A percentile compares a stretch with the other conserved stretches of the same genome.
Evolutionary conservation across 1,140 invertebrate species (phyloP).

Genomic region (Littorina saxatilis): DNA sequence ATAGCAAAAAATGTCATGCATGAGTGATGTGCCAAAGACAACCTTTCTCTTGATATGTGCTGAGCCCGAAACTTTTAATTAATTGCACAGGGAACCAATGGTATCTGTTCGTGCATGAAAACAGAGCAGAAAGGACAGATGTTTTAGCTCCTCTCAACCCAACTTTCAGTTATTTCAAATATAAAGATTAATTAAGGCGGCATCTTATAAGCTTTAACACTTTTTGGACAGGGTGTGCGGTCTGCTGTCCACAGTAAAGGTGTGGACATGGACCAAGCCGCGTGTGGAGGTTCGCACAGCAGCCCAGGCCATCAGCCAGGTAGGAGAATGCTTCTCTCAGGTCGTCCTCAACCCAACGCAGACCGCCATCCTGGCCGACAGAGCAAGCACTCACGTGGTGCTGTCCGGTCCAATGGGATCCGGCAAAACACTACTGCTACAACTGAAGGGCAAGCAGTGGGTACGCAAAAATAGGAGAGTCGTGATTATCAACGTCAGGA

Average conservation of each 20-base stretch:
- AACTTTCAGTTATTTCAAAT: too few species aligned
- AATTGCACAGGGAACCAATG: too few species aligned
- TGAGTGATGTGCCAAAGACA: too few species aligned
- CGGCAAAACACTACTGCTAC: constrained; percentile 19
- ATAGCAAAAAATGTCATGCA: too few species aligned
- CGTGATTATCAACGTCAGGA: constrained; percentile 10
- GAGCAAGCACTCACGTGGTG: not conserved
- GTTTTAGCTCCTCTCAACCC: too few species aligned
- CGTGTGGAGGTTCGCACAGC: constrained; percentile 18
- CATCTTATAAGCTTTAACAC: too few species aligned
- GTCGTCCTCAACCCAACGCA: constrained; percentile 1
- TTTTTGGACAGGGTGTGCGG: constrained; percentile 10
- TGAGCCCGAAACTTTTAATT: too few species aligned
- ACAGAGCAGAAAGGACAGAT: too few species aligned
- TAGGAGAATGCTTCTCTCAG: not conserved
- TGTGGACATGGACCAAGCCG: constrained; percentile 6
- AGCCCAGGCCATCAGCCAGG: not conserved
- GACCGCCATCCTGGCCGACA: not conserved
- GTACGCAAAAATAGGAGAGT: not conserved
- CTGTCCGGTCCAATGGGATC: constrained; percentile 27
- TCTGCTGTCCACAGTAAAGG: constrained; percentile 16
- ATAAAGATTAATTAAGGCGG: too few species aligned
- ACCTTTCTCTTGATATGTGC: too few species aligned
- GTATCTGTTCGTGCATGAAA: too few species aligned
- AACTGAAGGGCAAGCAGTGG: constrained; percentile 26